Evolutionary conservation across 1,140 invertebrate genomes (phyloP).

Genomic region (Melipona quadrifasciata): DNA sequence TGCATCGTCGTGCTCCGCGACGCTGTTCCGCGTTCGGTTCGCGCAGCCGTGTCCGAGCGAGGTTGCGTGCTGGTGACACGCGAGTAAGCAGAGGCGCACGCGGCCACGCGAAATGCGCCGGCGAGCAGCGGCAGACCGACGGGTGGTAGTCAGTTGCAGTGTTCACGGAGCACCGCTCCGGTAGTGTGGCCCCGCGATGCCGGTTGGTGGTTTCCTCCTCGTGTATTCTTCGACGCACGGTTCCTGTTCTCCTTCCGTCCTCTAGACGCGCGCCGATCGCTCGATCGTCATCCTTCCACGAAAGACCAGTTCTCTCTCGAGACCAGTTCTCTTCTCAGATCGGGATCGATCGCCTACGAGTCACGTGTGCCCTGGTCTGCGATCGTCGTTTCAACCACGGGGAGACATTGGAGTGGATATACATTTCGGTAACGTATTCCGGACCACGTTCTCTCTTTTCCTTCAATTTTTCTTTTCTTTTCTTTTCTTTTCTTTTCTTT

Average conservation of each 20-base stretch:
- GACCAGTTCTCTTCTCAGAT: slow-evolving; percentile 1
- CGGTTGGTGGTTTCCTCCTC: slow-evolving; percentile 29
- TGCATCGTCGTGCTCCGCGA: neutral
- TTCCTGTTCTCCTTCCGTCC: slow-evolving; percentile 2
- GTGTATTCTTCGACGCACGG: neutral
- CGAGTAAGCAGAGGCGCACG: slow-evolving; percentile 25
- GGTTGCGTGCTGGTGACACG: slow-evolving; percentile 11
- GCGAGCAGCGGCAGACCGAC: neutral
- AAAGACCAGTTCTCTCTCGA: neutral
- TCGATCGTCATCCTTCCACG: neutral
- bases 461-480: no score
- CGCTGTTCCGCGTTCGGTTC: neutral
- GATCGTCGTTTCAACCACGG: neutral
- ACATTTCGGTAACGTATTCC: slow-evolving; percentile 58
- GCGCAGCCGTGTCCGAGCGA: neutral
- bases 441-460: neutral
- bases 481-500: no score
- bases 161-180: neutral
- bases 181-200: slow-evolving; percentile 8
- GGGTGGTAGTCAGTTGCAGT: neutral
- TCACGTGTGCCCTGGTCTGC: slow-evolving; percentile 27
- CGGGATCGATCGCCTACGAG: neutral
- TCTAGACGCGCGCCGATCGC: slow-evolving; percentile 4
- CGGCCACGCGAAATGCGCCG: slow-evolving; percentile 34
- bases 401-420: slow-evolving; percentile 51